phyloP scores from a whole-genome alignment of 2,888 invertebrate species.

The Beris morrisii region DNA sequence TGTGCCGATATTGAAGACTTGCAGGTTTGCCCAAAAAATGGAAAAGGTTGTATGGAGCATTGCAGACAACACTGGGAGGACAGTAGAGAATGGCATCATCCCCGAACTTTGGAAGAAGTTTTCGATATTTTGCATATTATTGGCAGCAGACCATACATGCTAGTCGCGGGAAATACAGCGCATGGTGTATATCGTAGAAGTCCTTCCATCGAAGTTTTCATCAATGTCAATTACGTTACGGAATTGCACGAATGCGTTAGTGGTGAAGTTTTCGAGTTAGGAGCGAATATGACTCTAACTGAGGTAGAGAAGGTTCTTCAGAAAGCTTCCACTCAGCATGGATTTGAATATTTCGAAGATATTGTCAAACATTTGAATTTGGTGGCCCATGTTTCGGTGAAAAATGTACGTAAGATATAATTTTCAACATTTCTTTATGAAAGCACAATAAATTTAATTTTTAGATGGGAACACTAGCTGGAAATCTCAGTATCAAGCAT shows the following conservation, averaged over 20 bases:
- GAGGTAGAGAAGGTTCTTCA: constrained; percentile 59
- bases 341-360: constrained; percentile 60
- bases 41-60: constrained; percentile 43
- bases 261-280: constrained; percentile 53
- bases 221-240: constrained; percentile 62
- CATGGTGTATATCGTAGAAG: constrained; percentile 59
- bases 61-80: constrained; percentile 51
- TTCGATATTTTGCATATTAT: constrained; percentile 59
- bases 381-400: constrained; percentile 67
- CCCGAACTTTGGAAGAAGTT: constrained; percentile 57
- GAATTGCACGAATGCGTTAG: constrained; percentile 58
- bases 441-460: constrained; percentile 36
- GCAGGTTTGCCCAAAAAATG: constrained; percentile 48
- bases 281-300: constrained; percentile 60
- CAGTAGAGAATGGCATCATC: constrained; percentile 61
- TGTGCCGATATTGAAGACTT: constrained; percentile 45
- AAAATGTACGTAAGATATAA: constrained; percentile 59
- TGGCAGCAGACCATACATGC: constrained; percentile 58
- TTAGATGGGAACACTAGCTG: constrained; percentile 64
- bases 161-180: constrained; percentile 73
- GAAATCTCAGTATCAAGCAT: constrained; percentile 68
- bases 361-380: constrained; percentile 62
- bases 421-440: not conserved
- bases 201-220: constrained; percentile 55
- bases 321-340: constrained; percentile 51